Evolutionary conservation across 1,140 invertebrate genomes (phyloP).

Genomic region (Drosophila repletoides): DNA sequence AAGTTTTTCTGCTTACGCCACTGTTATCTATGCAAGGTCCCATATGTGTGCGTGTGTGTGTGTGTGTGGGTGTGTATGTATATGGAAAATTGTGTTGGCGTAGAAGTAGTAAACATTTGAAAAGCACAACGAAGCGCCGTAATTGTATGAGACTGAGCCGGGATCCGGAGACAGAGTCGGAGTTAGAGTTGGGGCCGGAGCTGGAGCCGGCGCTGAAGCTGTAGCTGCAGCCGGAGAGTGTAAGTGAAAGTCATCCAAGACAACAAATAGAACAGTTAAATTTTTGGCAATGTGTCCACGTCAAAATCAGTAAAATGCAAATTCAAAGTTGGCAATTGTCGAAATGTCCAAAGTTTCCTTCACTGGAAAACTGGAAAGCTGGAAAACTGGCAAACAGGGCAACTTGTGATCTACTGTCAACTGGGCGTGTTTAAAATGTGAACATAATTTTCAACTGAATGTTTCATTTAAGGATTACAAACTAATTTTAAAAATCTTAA

Average conservation of each 20-base stretch:
- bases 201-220: too few species aligned
- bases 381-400: slow-evolving; percentile 1
- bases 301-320: slow-evolving; percentile 52
- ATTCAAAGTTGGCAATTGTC: slow-evolving; percentile 46
- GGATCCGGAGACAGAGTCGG: too few species aligned
- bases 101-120: slow-evolving; percentile 26
- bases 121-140: slow-evolving; percentile 29
- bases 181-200: too few species aligned
- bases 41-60: neutral
- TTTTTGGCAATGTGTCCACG: slow-evolving; percentile 54
- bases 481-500: too few species aligned
- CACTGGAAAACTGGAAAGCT: neutral
- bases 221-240: too few species aligned
- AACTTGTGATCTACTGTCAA: slow-evolving; percentile 20
- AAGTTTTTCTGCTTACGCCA: neutral
- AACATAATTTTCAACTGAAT: too few species aligned
- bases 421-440: neutral
- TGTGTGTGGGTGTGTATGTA: neutral
- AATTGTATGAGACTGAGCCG: slow-evolving; percentile 30
- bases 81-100: neutral
- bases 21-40: neutral
- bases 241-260: slow-evolving; percentile 34
- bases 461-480: too few species aligned
- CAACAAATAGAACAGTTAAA: slow-evolving; percentile 28
- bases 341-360: slow-evolving; percentile 24